A percentile compares a stretch with the other conserved stretches of the same genome.
phyloP scores from a whole-genome alignment of 2,888 invertebrate genomes.

The Drosophila acutilabella region DNA sequence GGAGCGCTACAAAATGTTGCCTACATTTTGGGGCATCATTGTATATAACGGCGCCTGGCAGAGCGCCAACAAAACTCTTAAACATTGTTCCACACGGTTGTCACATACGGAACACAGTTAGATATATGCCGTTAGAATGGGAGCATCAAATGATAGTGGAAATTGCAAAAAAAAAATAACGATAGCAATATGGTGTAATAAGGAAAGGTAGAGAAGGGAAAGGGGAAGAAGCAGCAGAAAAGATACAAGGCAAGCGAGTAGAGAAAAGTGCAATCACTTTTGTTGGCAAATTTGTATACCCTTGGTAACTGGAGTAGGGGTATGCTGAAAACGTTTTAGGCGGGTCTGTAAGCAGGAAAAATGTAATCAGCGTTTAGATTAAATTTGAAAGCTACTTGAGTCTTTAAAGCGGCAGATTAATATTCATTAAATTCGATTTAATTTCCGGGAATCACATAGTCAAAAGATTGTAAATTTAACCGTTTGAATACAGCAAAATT shows the following conservation, averaged over 20 bases:
- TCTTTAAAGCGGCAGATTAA: too few relatives aligned
- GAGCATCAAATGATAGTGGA: constrained; percentile 16
- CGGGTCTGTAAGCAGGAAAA: too few relatives aligned
- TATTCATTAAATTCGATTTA: too few relatives aligned
- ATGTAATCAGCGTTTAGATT: too few relatives aligned
- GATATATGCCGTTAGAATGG: constrained; percentile 14
- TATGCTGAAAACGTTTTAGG: not conserved
- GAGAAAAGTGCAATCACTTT: constrained; percentile 12
- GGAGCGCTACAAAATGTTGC: constrained; percentile 47
- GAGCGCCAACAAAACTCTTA: constrained; percentile 34
- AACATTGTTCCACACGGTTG: constrained; percentile 53
- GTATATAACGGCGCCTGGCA: constrained; percentile 51
- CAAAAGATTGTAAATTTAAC: too few relatives aligned
- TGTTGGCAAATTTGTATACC: not conserved
- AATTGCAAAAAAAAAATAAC: constrained; percentile 13
- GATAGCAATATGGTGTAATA: not conserved
- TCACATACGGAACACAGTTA: constrained; percentile 19
- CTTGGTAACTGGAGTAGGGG: not conserved
- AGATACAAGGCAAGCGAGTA: not conserved
- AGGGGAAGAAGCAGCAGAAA: not conserved
- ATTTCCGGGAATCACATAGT: too few relatives aligned
- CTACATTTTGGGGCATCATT: constrained; percentile 51
- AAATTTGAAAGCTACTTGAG: too few relatives aligned
- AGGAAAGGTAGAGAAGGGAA: too few relatives aligned
- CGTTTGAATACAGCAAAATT: too few relatives aligned